Base-by-base conservation (phyloP, 2,888 invertebrate genomes). In the Hyles lineata region DNA sequence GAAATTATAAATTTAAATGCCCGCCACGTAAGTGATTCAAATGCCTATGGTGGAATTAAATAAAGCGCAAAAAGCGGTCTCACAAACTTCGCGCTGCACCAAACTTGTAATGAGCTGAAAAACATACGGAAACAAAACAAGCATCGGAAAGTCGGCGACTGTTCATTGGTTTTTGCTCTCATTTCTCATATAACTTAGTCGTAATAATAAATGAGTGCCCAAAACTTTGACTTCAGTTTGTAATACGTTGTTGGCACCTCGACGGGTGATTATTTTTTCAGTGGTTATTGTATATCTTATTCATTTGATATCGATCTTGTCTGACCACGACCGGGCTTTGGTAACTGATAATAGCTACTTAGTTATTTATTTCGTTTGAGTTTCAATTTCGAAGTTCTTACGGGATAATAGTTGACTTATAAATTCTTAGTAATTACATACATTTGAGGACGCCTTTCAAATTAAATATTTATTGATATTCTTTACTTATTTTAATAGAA, bases 121-220 rank as follows among this genome's bases (percentile, higher is more conserved):
- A 67, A 52, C 67, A 70, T 35, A 35, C 35, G 35, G 70, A 55
- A 55, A 32, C 67, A 77, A 78, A 78, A 80, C 72, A 76, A 77
- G 78, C 76, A 75, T n/a, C 17, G 75, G 72, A 63, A 75, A 71
- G 63, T 70, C 73, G 75, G 75, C 78, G 77, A 77, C 74, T 78
- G 74, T 72, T 73, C 78, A 79, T 80, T 79, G 76, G 79, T 76
- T 80, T 81, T 80, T 77, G 78, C 77, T 74, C 78, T 76, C 80
- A 80, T 80, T 77, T 78, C 78, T 74, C 61, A 67, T 76, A 75
- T 73, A 73, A 75, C 75, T 78, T 63, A 74, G 72, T 67, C 72
- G 76, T 73, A 80, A 82, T 82, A 82, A 84, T 81, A 82, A 85
- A 84, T 82, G 82, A 80, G 79, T 72, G 76, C 75, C 76, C 70